A percentile compares a stretch with the other conserved stretches of the same genome.
Conservation (phyloP, 2,888 invertebrate species). For the Drosophila mimetica region DNA sequence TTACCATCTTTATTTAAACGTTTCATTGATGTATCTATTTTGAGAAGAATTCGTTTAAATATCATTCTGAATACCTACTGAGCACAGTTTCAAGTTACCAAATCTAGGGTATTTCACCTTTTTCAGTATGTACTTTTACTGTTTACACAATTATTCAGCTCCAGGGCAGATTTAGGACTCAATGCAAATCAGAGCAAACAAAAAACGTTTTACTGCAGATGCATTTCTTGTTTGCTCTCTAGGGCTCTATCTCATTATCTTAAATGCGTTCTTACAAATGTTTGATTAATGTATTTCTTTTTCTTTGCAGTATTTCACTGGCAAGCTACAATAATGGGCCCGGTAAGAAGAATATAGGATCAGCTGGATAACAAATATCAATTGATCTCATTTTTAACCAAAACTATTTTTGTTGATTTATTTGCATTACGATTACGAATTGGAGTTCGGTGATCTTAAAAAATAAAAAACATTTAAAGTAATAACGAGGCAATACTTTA, state of each 20-base stretch:
- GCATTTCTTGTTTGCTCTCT: constrained; percentile 17
- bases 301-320: constrained; percentile 97
- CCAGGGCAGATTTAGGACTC: background rate
- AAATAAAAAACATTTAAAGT: background rate
- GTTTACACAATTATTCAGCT: constrained; percentile 3
- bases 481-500: background rate
- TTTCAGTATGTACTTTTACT: background rate
- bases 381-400: background rate
- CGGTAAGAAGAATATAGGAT: constrained; percentile 84
- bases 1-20: too few species aligned
- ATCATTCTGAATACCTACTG: too few species aligned
- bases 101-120: background rate
- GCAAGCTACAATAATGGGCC: constrained; percentile 99
- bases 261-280: constrained; percentile 15
- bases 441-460: background rate
- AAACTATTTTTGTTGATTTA: constrained; percentile 16
- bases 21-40: too few species aligned
- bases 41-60: background rate
- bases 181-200: constrained; percentile 22
- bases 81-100: too few species aligned
- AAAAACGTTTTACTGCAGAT: constrained; percentile 9
- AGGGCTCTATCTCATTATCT: constrained; percentile 9
- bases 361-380: background rate
- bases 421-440: constrained; percentile 9
- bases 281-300: constrained; percentile 42